These are phyloP conservation scores for Brachyptera risi DNA, from an alignment of 2,888 invertebrate species.

Conservation along the genomic window DNA sequence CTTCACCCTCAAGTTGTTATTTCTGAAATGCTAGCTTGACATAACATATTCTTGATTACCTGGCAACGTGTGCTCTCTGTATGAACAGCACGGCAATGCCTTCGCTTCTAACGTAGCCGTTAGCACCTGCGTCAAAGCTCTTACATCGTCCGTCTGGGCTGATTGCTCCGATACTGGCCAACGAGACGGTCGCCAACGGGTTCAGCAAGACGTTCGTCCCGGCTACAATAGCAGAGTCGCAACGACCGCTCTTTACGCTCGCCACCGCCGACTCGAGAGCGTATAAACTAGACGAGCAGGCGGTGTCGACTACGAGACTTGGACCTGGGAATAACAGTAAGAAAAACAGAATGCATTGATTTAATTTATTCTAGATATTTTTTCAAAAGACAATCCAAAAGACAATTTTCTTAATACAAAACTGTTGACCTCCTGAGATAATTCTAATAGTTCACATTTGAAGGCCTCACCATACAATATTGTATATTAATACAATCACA, in stretches of 20 bases:
- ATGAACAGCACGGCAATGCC: conserved; percentile 77
- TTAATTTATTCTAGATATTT: no score
- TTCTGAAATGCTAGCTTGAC: not conserved
- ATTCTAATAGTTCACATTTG: no score
- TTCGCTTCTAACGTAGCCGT: conserved; percentile 90
- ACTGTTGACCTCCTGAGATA: no score
- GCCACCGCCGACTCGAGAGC: conserved; percentile 82
- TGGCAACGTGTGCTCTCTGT: conserved; percentile 51
- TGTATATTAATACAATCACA: no score
- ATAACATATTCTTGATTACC: not conserved
- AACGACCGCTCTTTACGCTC: conserved; percentile 83
- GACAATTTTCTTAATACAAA: no score
- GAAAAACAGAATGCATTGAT: no score
- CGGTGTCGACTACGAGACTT: no score
- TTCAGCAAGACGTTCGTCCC: conserved; percentile 87
- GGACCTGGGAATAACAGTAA: no score
- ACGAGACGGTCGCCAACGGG: conserved; percentile 87
- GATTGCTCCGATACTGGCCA: conserved; percentile 90
- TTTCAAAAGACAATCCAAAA: no score
- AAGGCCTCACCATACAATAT: no score
- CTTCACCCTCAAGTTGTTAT: not conserved
- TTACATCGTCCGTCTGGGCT: conserved; percentile 85
- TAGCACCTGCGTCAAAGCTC: conserved; percentile 81
- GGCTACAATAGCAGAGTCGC: conserved; percentile 94
- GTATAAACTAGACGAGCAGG: conserved; percentile 92